phyloP scores from a whole-genome alignment of 2,888 invertebrate genomes.

The Nemapogon koenigi region DNA sequence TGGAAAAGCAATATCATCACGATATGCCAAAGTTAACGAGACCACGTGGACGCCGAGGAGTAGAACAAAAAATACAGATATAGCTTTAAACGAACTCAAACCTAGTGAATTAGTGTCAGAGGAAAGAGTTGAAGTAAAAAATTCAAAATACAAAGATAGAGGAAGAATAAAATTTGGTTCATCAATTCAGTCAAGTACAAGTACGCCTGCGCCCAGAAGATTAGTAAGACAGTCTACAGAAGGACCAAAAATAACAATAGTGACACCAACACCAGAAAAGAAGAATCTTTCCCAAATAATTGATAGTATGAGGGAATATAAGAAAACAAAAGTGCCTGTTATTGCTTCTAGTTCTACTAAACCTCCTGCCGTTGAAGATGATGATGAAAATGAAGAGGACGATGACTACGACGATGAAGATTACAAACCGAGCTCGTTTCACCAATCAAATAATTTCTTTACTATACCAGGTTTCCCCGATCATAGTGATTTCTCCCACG shows the following conservation, averaged over 20 bases:
- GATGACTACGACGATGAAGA: conserved; percentile 35
- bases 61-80: conserved; percentile 34
- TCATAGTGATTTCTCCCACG: conserved; percentile 26
- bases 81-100: conserved; percentile 45
- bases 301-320: conserved; percentile 42
- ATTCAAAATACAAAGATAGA: conserved; percentile 54
- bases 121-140: conserved; percentile 44
- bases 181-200: conserved; percentile 33
- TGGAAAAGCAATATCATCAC: conserved; percentile 26
- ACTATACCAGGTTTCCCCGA: conserved; percentile 52
- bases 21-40: conserved; percentile 27
- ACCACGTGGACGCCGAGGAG: conserved; percentile 27
- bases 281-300: conserved; percentile 45
- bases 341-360: conserved; percentile 25
- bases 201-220: conserved; percentile 19
- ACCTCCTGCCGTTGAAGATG: conserved; percentile 22
- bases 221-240: conserved; percentile 24
- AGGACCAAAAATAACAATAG: conserved; percentile 32
- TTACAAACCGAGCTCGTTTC: conserved; percentile 54
- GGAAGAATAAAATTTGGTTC: conserved; percentile 43
- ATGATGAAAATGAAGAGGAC: conserved; percentile 24
- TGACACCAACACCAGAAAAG: conserved; percentile 50
- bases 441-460: conserved; percentile 55
- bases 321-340: conserved; percentile 40
- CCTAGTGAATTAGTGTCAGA: conserved; percentile 46